Percentiles rank a stretch among this genome's conserved stretches.
These are phyloP conservation scores for Eumerus sabulonum DNA, from an alignment of 2,888 invertebrate genomes.

Conservation along the genomic window DNA sequence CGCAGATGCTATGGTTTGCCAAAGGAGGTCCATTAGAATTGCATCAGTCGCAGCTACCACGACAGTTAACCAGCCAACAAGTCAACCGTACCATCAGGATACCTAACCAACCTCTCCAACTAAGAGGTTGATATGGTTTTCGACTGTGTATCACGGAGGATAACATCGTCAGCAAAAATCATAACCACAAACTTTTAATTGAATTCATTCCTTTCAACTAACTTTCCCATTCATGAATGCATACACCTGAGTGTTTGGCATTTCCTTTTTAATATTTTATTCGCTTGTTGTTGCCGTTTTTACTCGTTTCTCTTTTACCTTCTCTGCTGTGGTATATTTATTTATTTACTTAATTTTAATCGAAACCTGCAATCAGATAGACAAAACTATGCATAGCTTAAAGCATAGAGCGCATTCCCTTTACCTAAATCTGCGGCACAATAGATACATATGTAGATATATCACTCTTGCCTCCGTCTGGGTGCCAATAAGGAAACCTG, in stretches of 20 bases:
- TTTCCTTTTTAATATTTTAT: conserved; percentile 13
- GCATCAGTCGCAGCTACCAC: neutral
- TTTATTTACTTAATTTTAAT: too few species aligned
- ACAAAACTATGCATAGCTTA: conserved; percentile 25
- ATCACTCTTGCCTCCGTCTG: too few species aligned
- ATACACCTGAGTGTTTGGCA: conserved; percentile 38
- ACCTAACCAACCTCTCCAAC: neutral
- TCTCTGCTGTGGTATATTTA: too few species aligned
- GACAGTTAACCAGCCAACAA: neutral
- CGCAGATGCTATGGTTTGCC: too few species aligned
- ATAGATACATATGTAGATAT: neutral
- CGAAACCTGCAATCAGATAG: neutral
- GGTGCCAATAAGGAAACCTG: neutral
- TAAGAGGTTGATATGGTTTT: too few species aligned
- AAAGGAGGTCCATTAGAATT: too few species aligned
- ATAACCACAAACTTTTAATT: conserved; percentile 46
- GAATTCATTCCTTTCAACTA: conserved; percentile 51
- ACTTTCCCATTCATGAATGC: conserved; percentile 35
- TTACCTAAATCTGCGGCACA: too few species aligned
- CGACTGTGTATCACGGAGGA: too few species aligned
- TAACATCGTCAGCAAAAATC: conserved; percentile 1
- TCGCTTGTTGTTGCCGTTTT: neutral
- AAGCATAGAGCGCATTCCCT: too few species aligned
- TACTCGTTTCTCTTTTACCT: too few species aligned
- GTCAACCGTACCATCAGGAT: neutral